These are phyloP conservation scores for Gavia stellata DNA, from an alignment of 2,113 vertebrate genomes.

Conservation along the genomic window DNA sequence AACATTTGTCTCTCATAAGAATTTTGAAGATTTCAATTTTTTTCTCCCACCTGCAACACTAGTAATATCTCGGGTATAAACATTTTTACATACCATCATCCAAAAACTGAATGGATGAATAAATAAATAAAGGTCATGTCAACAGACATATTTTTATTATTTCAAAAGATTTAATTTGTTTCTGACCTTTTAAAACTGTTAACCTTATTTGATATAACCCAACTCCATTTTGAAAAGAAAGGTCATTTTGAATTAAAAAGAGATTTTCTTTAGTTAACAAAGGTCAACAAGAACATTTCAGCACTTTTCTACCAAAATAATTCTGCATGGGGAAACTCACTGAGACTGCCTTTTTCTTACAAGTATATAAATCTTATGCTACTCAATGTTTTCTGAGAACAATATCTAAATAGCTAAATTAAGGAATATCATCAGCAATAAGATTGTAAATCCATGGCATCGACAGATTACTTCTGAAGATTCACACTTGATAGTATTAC, in stretches of 20 bases:
- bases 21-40: not conserved
- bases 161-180: not conserved
- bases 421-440: not conserved
- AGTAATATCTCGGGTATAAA: not conserved
- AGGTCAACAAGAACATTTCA: slow-evolving; percentile 12
- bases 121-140: not conserved
- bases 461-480: not conserved
- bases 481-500: not conserved
- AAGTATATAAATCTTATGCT: not conserved
- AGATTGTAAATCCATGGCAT: not conserved
- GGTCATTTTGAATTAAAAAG: not conserved
- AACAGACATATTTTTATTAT: not conserved
- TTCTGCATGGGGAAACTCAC: not conserved
- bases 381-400: not conserved
- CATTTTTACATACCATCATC: not conserved
- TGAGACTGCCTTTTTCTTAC: not conserved
- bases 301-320: not conserved
- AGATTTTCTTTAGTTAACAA: not conserved
- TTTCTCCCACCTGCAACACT: not conserved
- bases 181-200: slow-evolving; percentile 17
- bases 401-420: not conserved
- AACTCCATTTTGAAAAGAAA: not conserved
- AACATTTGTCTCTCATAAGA: not conserved
- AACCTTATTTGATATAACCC: not conserved
- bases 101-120: not conserved